Conservation (phyloP, 2,113 vertebrate genomes). For the Eclectus roratus region DNA sequence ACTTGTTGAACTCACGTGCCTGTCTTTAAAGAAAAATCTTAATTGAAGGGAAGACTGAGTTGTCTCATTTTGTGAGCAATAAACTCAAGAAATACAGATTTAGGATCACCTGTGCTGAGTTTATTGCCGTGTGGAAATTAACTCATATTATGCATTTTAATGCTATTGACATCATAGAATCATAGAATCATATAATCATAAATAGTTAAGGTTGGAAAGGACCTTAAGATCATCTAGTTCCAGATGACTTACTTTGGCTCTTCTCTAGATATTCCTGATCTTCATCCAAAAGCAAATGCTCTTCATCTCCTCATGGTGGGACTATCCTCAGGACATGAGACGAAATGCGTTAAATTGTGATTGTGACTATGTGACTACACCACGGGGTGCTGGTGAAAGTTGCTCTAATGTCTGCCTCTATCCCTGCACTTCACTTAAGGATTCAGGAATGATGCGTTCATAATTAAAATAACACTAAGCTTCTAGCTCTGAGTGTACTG, state of each 20-base stretch:
- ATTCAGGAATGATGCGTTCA: background rate
- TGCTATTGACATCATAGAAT: background rate
- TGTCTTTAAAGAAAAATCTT: background rate
- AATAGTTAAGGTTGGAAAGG: no score
- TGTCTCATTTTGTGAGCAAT: background rate
- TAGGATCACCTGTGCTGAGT: background rate
- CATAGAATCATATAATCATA: background rate
- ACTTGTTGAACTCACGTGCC: background rate
- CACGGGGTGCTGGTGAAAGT: background rate
- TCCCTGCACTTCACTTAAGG: background rate
- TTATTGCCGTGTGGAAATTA: background rate
- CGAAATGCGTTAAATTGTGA: background rate
- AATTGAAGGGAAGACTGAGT: background rate
- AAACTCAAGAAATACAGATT: background rate
- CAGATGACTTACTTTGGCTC: background rate
- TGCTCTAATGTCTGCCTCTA: background rate
- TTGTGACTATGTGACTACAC: no score
- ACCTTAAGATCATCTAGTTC: no score
- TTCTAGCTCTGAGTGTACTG: background rate
- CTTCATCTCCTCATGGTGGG: background rate
- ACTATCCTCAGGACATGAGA: background rate
- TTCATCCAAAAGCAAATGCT: background rate
- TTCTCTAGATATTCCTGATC: background rate
- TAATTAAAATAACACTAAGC: background rate
- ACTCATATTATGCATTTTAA: background rate